These are phyloP conservation scores for Lepidurus couesii DNA, from an alignment of 1,140 invertebrate species.

Conservation along the genomic window DNA sequence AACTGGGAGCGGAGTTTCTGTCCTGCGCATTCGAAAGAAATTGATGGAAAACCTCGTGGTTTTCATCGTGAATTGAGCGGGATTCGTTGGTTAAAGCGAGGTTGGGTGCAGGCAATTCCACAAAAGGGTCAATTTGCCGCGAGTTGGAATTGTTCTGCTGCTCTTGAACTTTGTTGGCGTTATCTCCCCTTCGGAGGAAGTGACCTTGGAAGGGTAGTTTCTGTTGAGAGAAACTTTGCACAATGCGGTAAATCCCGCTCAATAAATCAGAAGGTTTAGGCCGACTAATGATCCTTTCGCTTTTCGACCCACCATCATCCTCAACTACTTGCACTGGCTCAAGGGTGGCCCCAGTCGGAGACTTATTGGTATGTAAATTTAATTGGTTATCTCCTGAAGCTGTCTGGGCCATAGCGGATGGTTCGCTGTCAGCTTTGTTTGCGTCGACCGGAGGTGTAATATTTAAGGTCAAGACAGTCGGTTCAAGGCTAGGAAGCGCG, in stretches of 20 bases:
- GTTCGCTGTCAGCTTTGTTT: background rate
- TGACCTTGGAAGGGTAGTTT: background rate
- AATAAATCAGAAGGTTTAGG: background rate
- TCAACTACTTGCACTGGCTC: background rate
- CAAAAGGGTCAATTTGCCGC: constrained; percentile 10
- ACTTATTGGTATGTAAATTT: background rate
- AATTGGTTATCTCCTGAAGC: background rate
- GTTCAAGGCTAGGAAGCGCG: background rate
- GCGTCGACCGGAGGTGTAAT: background rate
- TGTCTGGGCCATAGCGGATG: background rate
- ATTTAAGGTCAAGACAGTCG: background rate
- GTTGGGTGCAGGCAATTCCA: background rate
- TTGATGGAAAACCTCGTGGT: background rate
- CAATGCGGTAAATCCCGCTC: constrained; percentile 1
- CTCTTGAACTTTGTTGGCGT: background rate
- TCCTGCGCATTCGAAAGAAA: background rate
- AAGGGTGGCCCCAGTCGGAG: background rate
- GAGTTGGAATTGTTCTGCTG: background rate
- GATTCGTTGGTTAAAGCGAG: background rate
- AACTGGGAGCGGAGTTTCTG: background rate
- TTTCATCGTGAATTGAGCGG: background rate
- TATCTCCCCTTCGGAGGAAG: background rate
- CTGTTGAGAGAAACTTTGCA: constrained; percentile 11
- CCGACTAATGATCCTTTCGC: constrained; percentile 1
- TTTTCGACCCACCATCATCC: background rate